Percentiles rank a stretch among this genome's conserved stretches.
Evolutionary conservation across 92 coral and sea anemone genomes (phyloP).

Genomic region (Micromussa lordhowensis): DNA sequence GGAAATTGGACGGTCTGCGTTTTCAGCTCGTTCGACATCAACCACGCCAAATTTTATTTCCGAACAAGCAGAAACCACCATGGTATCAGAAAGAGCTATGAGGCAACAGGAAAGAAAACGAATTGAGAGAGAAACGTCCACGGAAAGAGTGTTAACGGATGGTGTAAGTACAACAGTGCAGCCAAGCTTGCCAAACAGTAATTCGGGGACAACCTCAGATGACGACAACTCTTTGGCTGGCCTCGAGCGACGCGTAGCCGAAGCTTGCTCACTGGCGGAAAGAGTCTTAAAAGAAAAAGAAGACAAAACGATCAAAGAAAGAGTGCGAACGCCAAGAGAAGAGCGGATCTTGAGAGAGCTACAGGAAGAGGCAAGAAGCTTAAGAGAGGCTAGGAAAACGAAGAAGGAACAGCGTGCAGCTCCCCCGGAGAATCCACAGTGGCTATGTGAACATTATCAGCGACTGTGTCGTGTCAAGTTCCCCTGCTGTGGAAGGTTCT

Average conservation of each 20-base stretch:
- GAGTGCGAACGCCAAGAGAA: conserved; percentile 14
- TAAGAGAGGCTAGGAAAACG: conserved; percentile 13
- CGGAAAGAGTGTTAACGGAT: neutral
- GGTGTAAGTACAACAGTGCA: neutral
- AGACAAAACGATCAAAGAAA: conserved; percentile 4
- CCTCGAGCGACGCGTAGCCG: conserved; percentile 8
- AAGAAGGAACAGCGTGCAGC: conserved; percentile 10
- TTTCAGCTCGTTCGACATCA: neutral
- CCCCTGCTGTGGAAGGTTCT: conserved; percentile 70
- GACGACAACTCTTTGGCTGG: conserved; percentile 29
- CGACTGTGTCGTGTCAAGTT: conserved; percentile 71
- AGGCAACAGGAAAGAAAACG: neutral
- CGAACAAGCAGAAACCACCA: neutral
- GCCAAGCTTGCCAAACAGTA: neutral
- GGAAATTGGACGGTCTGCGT: neutral
- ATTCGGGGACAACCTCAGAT: neutral
- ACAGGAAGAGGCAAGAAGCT: conserved; percentile 3
- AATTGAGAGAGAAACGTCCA: neutral
- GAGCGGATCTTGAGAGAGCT: conserved; percentile 4
- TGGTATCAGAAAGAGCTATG: neutral
- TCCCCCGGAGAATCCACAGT: conserved; percentile 27
- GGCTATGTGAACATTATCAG: conserved; percentile 79
- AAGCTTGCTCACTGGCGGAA: neutral
- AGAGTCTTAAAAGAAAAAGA: conserved; percentile 22
- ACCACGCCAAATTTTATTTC: neutral